These are phyloP conservation scores for Drosophila silvestris DNA, from an alignment of 2,888 invertebrate genomes.

Conservation along the genomic window DNA sequence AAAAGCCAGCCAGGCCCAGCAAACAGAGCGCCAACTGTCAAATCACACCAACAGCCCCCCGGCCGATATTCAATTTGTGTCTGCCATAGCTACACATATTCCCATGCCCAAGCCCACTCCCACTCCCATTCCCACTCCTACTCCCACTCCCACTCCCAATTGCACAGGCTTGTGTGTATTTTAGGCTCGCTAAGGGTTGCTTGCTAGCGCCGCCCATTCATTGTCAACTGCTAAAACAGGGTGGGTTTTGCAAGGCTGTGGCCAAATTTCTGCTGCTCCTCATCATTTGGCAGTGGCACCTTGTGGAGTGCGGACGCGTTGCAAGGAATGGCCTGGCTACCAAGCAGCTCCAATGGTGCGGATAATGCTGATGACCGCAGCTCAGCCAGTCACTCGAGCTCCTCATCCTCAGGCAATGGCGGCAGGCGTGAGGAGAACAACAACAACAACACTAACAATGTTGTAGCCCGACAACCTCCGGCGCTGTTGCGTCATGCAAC, in stretches of 20 bases:
- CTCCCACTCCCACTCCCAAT: background rate
- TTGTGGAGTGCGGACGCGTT: conserved; percentile 25
- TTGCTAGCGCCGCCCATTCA: conserved; percentile 17
- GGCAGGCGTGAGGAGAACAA: conserved; percentile 35
- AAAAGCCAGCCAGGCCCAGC: background rate
- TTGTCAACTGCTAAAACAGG: conserved; percentile 1
- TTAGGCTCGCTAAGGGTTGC: conserved; percentile 29
- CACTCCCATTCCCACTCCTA: background rate
- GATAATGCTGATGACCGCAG: conserved; percentile 72
- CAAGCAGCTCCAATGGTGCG: conserved; percentile 61
- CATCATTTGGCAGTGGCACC: conserved; percentile 34
- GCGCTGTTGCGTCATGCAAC: conserved; percentile 57
- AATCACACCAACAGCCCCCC: conserved; percentile 7
- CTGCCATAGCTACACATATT: background rate
- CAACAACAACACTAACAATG: conserved; percentile 16
- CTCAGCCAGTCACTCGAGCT: conserved; percentile 66
- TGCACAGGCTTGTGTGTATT: background rate
- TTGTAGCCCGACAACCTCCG: conserved; percentile 30
- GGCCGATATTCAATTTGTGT: conserved; percentile 50
- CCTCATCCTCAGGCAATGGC: conserved; percentile 41
- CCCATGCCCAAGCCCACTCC: background rate
- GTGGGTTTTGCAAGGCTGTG: background rate
- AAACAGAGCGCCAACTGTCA: background rate
- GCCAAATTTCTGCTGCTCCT: background rate
- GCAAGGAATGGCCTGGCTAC: conserved; percentile 66